Base-by-base conservation (phyloP, 2,888 invertebrate species). In the Brachyopa scutellaris region DNA sequence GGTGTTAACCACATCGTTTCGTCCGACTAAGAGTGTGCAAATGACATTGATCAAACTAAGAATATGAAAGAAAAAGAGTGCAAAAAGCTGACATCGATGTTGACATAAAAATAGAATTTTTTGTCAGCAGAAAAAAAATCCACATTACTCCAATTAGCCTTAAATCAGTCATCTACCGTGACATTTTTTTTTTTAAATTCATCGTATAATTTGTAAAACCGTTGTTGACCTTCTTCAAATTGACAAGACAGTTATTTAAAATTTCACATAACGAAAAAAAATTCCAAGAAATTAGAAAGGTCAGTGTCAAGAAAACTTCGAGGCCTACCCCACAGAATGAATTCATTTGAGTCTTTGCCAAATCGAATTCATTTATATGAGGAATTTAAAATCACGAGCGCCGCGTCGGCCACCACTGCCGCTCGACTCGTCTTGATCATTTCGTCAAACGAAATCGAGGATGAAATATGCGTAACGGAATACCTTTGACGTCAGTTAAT, bases 271-370 rank as follows among this genome's bases (percentile, higher is more conserved):
- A 29, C 15, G 17, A 33, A 19, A 53, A 5, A 49, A 13, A 13
- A 4, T 5, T 15, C 49, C 7, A 2, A 51, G 3, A 51, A 55
- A 23, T 55, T 55, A 15, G 8, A 57, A 40, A 57, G 57, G 38
- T 57, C 57, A 40, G 57, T 57, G 64, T 40, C 64, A 64, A 29
- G 29, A 64, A 40, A 64, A 29, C 23, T 13, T 29, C 19, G 29
- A 40, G 64, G 51, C 29, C 26, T 21, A n/a, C n/a, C n/a, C n/a
- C n/a, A 8, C 31, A 51, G 36, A 8, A 38, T 19, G 38, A 51
- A 38, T 51, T 51, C 17, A 7, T 17, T 64, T 51, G 51, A 64
- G 26, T 11, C 15, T 26, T 51, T 64, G 64, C 38, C 51, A 64
- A 64, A 38, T 64, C 13, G 26, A 38, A 51, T 51, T 23, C 13